Conservation (phyloP, 2,113 vertebrate genomes). For the Saguinus midas region DNA sequence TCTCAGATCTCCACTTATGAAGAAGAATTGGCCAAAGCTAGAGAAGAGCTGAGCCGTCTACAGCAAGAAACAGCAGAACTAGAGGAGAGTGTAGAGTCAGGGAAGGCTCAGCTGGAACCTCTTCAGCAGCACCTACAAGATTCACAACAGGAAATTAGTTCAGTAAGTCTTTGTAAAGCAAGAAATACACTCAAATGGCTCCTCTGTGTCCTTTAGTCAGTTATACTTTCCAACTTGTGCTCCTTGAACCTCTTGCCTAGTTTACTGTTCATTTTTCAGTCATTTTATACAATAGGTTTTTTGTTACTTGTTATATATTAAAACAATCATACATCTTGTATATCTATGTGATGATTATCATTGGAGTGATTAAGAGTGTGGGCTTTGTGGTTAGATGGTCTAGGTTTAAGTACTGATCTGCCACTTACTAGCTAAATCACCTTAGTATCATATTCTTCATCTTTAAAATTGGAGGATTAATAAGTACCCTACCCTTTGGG, state of each 20-base stretch:
- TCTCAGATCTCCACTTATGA: constrained; percentile 93
- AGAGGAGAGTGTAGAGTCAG: constrained; percentile 91
- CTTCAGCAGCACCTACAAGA: constrained; percentile 93
- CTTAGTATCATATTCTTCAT: constrained; percentile 29
- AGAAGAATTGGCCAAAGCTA: constrained; percentile 92
- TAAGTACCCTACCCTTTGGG: not conserved
- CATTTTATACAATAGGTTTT: not conserved
- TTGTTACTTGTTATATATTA: not conserved
- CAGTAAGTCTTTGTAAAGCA: constrained; percentile 84
- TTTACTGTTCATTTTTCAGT: constrained; percentile 24
- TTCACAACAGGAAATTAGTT: constrained; percentile 92
- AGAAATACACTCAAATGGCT: not conserved
- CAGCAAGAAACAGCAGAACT: constrained; percentile 94
- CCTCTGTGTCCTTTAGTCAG: not conserved
- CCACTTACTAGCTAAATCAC: not conserved
- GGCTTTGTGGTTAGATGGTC: not conserved
- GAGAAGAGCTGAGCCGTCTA: constrained; percentile 91
- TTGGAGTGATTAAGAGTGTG: not conserved
- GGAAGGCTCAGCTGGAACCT: constrained; percentile 92
- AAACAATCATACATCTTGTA: not conserved
- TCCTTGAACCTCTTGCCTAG: not conserved
- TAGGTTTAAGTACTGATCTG: not conserved
- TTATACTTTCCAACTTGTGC: not conserved
- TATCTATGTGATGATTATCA: not conserved
- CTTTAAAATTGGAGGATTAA: constrained; percentile 34